These are phyloP conservation scores for Cryptotermes secundus DNA, from an alignment of 1,140 invertebrate species.

Conservation along the genomic window DNA sequence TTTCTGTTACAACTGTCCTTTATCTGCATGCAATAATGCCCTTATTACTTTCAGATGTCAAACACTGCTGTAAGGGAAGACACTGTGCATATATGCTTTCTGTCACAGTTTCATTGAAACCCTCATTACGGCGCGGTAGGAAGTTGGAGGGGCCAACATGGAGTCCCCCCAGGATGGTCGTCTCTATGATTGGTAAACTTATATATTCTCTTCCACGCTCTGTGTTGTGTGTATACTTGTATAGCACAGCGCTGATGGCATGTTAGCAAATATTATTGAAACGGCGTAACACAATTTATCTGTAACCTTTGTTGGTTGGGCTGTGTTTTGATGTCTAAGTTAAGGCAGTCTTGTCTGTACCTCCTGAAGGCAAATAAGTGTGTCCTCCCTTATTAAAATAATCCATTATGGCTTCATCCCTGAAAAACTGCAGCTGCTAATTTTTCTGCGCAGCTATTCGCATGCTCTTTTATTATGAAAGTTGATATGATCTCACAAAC, in stretches of 20 bases:
- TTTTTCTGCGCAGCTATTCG: too few relatives aligned
- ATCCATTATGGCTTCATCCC: background rate
- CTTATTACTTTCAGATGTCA: background rate
- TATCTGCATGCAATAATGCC: background rate
- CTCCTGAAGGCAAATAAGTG: background rate
- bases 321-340: background rate
- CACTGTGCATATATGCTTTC: constrained; percentile 7
- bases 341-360: background rate
- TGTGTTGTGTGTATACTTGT: background rate
- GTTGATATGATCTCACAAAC: too few relatives aligned
- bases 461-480: too few relatives aligned
- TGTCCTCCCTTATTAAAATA: background rate
- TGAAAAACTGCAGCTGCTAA: too few relatives aligned
- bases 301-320: background rate
- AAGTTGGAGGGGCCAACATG: background rate
- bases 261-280: constrained; percentile 20
- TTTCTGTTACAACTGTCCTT: background rate
- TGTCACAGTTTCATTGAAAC: constrained; percentile 5
- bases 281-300: constrained; percentile 1
- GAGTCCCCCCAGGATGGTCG: background rate
- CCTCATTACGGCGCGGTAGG: background rate
- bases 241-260: background rate
- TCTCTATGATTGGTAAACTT: background rate
- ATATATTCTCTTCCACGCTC: background rate
- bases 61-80: background rate